phyloP scores from a whole-genome alignment of 1,140 invertebrate species.

The Drosophila bocki region DNA sequence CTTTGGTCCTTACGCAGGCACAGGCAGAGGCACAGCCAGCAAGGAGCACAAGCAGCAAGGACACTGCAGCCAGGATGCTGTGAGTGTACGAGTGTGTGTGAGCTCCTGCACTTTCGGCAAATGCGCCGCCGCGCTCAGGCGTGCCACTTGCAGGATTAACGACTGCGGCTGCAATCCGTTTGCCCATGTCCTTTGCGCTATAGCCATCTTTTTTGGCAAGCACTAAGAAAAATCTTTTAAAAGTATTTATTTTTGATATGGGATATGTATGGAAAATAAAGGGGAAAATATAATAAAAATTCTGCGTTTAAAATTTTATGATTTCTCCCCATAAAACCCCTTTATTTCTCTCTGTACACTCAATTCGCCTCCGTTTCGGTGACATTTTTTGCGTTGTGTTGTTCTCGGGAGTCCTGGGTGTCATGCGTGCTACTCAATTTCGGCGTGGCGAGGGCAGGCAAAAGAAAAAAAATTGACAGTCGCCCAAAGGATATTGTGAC shows the following conservation, averaged over 20 bases:
- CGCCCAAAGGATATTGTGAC: constrained; percentile 83
- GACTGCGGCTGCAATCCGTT: constrained; percentile 75
- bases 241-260: too few species aligned
- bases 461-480: constrained; percentile 63
- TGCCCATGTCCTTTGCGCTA: constrained; percentile 56
- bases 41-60: constrained; percentile 39
- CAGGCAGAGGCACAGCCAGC: constrained; percentile 1
- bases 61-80: constrained; percentile 43
- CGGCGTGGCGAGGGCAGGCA: constrained; percentile 26
- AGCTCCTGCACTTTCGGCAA: constrained; percentile 71
- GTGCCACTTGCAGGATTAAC: constrained; percentile 82
- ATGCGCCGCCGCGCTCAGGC: constrained; percentile 79
- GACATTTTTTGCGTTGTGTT: constrained; percentile 39
- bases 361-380: constrained; percentile 21
- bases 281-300: too few species aligned
- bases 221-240: constrained; percentile 1
- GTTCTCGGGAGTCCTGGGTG: constrained; percentile 37
- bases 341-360: constrained; percentile 8
- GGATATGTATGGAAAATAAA: not conserved
- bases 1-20: constrained; percentile 68
- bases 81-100: constrained; percentile 7
- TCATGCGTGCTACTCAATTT: constrained; percentile 79
- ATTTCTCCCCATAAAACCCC: not conserved
- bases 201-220: not conserved
- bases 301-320: too few species aligned